Evolutionary conservation across 2,888 invertebrate genomes (phyloP), one percentile per base, ranked within the genome.

Genomic region (Pammene fasciana): DNA sequence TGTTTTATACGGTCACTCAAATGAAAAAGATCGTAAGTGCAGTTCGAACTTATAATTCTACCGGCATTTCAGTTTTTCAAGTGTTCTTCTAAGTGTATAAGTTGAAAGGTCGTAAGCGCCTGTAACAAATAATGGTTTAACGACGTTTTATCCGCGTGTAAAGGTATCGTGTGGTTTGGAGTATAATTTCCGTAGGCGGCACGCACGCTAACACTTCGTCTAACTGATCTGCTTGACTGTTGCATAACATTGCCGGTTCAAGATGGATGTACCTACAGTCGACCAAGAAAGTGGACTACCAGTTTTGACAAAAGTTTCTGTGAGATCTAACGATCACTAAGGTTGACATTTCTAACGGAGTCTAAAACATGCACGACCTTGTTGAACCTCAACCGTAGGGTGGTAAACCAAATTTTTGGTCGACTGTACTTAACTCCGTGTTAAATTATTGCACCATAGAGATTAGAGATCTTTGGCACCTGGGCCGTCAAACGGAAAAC

Each of bases 191-290:
- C 67, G 67, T 26, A 5, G 41, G 14, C 8, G 14, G 26, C 61
- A 62, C 67, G 67, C 67, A 67, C 60, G 46, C 43, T 48, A 46
- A 55, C 67, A 61, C 65, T 57, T 66, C 65, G 38, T 18, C 26
- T 26, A 26, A 26, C 56, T 46, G 46, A 46, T 60, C 60, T 36
- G 45, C 14, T 16, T 46, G 34, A 46, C 45, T 45, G 26, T 45
- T 43, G 43, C n/a, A 59, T 45, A 45, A 45, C 45, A 41, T 57
- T 13, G 36, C 13, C 36, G 48, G 45, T 60, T 8, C 14, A 57
- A 57, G 57, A 57, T 41, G 41, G 41, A 57, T 57, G 55, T 55
- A 55, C 38, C n/a, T n/a, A n/a, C n/a, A n/a, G n/a, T n/a, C n/a
- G n/a, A n/a, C n/a, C n/a, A n/a, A n/a, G n/a, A n/a, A n/a, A n/a